Base-by-base conservation (phyloP, 2,113 vertebrate species). In the Phoenicopterus ruber region DNA sequence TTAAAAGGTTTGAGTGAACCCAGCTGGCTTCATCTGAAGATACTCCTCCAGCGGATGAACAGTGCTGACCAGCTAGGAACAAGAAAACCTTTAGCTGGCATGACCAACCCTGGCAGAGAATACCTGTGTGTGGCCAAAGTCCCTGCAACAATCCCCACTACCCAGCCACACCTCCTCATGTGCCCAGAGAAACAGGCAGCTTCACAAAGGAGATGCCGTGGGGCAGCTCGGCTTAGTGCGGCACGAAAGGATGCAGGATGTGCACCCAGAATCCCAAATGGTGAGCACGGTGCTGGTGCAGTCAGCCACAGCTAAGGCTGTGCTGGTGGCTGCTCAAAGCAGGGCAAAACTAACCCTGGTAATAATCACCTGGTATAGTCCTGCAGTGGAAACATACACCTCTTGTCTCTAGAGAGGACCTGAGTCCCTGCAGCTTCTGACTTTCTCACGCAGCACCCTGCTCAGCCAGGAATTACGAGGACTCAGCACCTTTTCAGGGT, bases 211-310 rank as follows among this genome's bases (percentile, higher is more conserved):
- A 40, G 29, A 16, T 3, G 4, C 22, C 2, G 2, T 34, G 88
- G 47, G 13, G 47, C 0, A 0, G 17, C 7, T 67, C 0, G 0
- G 47, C 18, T 92, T 76, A 40, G 66, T 21, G n/a, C 1, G 1
- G 17, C 28, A 63, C 9, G 7, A 54, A 72, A 46, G 18, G 38
- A 22, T 70, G 36, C 28, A 69, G 38, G 38, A 20, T 80, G 28
- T 46, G 40, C 21, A 24, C 9, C 44, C 38, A 58, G 47, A 44
- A 42, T 67, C 18, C 17, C 42, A 62, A 32, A 52, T 1, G 13
- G 13, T 47, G 34, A 61, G 50, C 17, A 13, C 0, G 0, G 34
- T 46, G 21, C 36, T 38, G 59, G 25, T 32, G 17, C 17, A 46
- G 65, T 24, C 55, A 73, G 57, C 21, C 38, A n/a, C 49, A 65